These are phyloP conservation scores for Copsychus sechellarum DNA, from an alignment of 2,113 vertebrate genomes.

Conservation along the genomic window DNA sequence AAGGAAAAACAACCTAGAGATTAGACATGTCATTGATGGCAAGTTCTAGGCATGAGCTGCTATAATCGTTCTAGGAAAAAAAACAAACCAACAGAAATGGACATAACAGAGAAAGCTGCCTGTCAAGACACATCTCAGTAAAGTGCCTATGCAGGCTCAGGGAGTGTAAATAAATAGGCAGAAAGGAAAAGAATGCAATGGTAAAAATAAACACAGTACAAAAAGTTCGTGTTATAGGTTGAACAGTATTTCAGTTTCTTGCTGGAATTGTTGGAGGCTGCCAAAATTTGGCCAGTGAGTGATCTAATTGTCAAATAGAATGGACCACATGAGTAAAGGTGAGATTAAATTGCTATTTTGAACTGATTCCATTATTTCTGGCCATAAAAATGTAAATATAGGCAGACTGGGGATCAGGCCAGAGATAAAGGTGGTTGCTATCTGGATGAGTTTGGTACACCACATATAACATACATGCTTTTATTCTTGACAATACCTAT, in stretches of 20 bases:
- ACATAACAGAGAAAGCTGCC: background rate
- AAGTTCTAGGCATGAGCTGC: background rate
- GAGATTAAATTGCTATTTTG: background rate
- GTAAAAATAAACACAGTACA: background rate
- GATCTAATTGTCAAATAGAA: background rate
- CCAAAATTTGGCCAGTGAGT: background rate
- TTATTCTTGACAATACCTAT: background rate
- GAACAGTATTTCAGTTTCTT: background rate
- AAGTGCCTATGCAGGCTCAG: background rate
- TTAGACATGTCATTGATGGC: background rate
- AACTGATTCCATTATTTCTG: background rate
- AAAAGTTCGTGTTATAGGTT: background rate
- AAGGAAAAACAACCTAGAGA: background rate
- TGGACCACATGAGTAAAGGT: background rate
- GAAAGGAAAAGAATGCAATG: background rate
- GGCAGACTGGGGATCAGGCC: background rate
- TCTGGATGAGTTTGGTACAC: background rate
- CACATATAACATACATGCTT: background rate
- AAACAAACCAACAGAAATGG: background rate
- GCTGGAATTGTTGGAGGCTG: background rate
- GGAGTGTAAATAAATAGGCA: background rate
- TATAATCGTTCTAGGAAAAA: background rate
- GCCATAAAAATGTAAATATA: background rate
- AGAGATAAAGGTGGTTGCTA: background rate
- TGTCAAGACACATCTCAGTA: background rate